phyloP scores from a whole-genome alignment of 1,140 invertebrate species.

The Eulimnadia texana region DNA sequence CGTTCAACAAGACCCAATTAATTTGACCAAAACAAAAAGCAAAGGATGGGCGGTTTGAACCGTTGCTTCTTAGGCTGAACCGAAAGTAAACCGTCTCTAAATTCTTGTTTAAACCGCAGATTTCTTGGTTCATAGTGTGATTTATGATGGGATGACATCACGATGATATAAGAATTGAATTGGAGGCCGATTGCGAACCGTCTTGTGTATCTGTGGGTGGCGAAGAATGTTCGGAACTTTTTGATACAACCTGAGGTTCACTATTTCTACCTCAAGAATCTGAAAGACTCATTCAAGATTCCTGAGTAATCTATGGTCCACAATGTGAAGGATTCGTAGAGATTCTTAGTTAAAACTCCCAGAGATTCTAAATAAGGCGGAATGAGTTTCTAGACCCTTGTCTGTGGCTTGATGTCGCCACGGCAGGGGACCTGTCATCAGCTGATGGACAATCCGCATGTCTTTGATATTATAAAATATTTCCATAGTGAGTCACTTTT shows the following conservation, averaged over 20 bases:
- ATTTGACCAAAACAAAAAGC: too few species aligned
- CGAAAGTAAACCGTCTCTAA: neutral
- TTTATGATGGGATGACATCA: too few species aligned
- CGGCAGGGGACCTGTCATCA: neutral
- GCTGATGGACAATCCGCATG: neutral
- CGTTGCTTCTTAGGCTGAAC: too few species aligned
- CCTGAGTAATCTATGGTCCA: too few species aligned
- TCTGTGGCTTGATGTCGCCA: neutral
- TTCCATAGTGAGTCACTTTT: neutral
- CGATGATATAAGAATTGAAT: too few species aligned
- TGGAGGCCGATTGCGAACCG: too few species aligned
- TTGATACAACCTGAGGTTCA: neutral
- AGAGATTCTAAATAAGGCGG: too few species aligned
- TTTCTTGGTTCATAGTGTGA: neutral
- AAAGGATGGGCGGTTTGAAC: too few species aligned
- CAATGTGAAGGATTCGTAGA: too few species aligned
- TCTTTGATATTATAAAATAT: neutral
- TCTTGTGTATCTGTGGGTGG: neutral
- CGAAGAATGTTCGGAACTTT: neutral
- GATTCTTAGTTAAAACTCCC: neutral
- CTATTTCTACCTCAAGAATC: too few species aligned
- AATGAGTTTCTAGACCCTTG: neutral
- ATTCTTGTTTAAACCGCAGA: neutral
- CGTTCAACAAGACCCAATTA: neutral
- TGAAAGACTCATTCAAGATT: too few species aligned